Percentiles rank a stretch among this genome's conserved stretches.
Conservation (phyloP, 1,140 invertebrate species). For the Drosophila tani region DNA sequence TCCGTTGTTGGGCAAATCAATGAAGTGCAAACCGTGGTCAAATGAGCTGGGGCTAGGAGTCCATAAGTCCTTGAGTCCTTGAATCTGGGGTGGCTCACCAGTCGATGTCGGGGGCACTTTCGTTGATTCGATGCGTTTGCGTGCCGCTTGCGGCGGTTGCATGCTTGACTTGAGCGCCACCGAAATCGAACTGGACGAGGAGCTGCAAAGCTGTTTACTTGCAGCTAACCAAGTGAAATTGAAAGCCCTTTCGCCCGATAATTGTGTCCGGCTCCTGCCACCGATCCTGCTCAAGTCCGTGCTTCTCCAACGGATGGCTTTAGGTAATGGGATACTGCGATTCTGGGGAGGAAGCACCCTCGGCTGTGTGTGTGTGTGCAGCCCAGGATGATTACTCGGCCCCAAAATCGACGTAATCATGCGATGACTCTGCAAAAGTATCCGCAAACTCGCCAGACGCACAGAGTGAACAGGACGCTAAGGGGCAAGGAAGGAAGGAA, state of each 20-base stretch:
- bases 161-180: slow-evolving; percentile 72
- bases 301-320: slow-evolving; percentile 36
- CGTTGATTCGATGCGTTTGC: slow-evolving; percentile 83
- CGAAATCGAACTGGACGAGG: slow-evolving; percentile 16
- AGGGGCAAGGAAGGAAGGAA: not conserved
- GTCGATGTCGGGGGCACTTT: slow-evolving; percentile 60
- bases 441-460: slow-evolving; percentile 31
- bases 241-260: slow-evolving; percentile 74
- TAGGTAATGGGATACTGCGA: slow-evolving; percentile 47
- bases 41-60: slow-evolving; percentile 30
- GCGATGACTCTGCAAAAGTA: slow-evolving; percentile 72
- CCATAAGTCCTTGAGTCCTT: slow-evolving; percentile 11
- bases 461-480: not conserved
- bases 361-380: slow-evolving; percentile 36
- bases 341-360: not conserved
- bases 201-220: slow-evolving; percentile 73
- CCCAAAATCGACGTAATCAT: slow-evolving; percentile 73
- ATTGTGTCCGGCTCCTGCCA: slow-evolving; percentile 61
- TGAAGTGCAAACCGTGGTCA: slow-evolving; percentile 77
- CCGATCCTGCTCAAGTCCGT: slow-evolving; percentile 11
- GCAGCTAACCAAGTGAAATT: slow-evolving; percentile 78
- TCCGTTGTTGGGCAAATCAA: slow-evolving; percentile 50
- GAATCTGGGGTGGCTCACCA: not conserved
- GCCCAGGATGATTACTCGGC: slow-evolving; percentile 71
- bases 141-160: slow-evolving; percentile 74